These are phyloP conservation scores for Tenthredo livida DNA, from an alignment of 2,888 invertebrate species.

Conservation along the genomic window DNA sequence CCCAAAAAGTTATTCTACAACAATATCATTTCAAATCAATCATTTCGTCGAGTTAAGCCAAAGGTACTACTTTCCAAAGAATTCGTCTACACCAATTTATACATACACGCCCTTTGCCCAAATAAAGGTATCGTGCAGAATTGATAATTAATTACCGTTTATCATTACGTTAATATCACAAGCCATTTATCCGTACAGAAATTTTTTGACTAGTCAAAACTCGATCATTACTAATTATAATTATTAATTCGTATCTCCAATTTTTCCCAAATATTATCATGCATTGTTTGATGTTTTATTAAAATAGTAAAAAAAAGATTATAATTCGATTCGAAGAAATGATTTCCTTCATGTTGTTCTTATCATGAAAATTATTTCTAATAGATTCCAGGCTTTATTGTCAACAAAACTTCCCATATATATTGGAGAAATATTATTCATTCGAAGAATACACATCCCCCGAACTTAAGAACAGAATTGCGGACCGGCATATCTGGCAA, in stretches of 20 bases:
- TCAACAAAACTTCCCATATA: conserved; percentile 83
- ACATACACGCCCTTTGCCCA: conserved; percentile 43
- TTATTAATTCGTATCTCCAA: not conserved
- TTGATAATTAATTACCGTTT: not conserved
- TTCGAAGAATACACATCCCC: conserved; percentile 82
- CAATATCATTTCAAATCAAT: not conserved
- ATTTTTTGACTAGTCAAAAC: not conserved
- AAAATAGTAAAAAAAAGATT: no score
- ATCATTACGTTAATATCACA: not conserved
- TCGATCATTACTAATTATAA: not conserved
- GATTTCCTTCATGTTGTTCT: no score
- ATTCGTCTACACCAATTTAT: not conserved
- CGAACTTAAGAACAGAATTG: conserved; percentile 76
- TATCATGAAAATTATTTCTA: conserved; percentile 65
- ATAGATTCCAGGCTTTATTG: conserved; percentile 87
- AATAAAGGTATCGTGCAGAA: conserved; percentile 9
- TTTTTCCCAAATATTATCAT: not conserved
- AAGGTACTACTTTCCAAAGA: not conserved
- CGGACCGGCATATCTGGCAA: conserved; percentile 80
- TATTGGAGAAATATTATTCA: conserved; percentile 85
- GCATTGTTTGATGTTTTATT: not conserved
- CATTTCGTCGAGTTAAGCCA: not conserved
- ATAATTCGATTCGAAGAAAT: no score
- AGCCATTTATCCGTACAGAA: not conserved
- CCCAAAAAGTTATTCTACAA: not conserved